A percentile compares a stretch with the other conserved stretches of the same genome.
Conservation (phyloP, 2,888 invertebrate species). For the Dryobotodes eremita region DNA sequence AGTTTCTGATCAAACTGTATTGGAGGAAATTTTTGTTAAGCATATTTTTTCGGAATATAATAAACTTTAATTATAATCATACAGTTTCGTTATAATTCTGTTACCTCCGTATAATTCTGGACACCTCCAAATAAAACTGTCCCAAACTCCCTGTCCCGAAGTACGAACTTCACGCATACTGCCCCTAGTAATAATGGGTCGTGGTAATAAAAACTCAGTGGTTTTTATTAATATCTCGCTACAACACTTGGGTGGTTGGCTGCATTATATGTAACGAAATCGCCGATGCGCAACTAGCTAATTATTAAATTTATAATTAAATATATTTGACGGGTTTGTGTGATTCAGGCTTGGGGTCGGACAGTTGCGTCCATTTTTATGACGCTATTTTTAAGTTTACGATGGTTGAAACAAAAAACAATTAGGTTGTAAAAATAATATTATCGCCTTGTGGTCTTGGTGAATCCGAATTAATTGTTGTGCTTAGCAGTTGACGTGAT, state of each 20-base stretch:
- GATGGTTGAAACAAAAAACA: conserved; percentile 62
- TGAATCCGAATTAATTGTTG: conserved; percentile 39
- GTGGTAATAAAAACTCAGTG: conserved; percentile 58
- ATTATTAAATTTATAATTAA: conserved; percentile 87
- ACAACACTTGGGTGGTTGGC: conserved; percentile 75
- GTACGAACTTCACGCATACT: conserved; percentile 52
- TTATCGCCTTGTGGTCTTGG: conserved; percentile 50
- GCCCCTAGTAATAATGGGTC: conserved; percentile 61
- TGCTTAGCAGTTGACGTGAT: conserved; percentile 43
- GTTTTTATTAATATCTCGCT: conserved; percentile 78
- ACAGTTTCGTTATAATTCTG: background rate
- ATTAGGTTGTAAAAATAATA: conserved; percentile 63
- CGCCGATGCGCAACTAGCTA: conserved; percentile 78
- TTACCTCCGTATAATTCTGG: conserved; percentile 1
- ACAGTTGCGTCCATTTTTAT: conserved; percentile 66
- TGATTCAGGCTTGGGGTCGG: conserved; percentile 63
- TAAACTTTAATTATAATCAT: background rate
- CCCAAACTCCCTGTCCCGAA: conserved; percentile 40
- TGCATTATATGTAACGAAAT: conserved; percentile 63
- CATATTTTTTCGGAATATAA: background rate
- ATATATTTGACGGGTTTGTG: conserved; percentile 78
- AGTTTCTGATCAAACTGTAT: no score
- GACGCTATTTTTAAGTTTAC: conserved; percentile 61
- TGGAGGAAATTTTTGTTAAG: no score
- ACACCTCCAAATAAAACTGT: conserved; percentile 15